phyloP scores from a whole-genome alignment of 2,797 vertebrate species.

The Garrulus glandarius region DNA sequence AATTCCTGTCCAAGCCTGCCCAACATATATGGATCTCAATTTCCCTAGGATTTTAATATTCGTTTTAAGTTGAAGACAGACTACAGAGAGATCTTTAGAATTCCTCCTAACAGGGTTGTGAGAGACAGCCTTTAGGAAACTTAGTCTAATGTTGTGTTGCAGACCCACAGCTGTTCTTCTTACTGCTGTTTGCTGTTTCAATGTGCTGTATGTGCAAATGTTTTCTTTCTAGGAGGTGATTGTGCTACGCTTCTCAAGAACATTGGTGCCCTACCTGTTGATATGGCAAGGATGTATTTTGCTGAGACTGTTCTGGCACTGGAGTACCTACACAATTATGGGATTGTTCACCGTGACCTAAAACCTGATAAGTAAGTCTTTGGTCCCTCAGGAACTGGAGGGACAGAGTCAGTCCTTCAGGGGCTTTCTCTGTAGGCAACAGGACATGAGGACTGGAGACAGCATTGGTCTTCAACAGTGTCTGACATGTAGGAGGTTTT shows the following conservation, averaged over 20 bases:
- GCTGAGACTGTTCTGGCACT: slow-evolving; percentile 93
- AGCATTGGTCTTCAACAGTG: not conserved
- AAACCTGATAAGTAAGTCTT: slow-evolving; percentile 93
- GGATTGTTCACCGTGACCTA: slow-evolving; percentile 95
- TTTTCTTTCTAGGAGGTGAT: slow-evolving; percentile 84
- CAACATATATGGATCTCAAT: not conserved
- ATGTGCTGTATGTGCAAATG: not conserved
- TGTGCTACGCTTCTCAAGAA: slow-evolving; percentile 96
- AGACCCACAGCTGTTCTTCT: not conserved
- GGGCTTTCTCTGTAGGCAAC: not conserved
- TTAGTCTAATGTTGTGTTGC: not conserved
- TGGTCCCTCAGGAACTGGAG: not conserved
- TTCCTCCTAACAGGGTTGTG: not conserved
- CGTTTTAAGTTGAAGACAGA: not conserved
- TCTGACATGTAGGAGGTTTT: not conserved
- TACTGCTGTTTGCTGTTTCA: not conserved
- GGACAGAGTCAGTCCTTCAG: not conserved
- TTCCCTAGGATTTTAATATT: not conserved
- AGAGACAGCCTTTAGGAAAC: not conserved
- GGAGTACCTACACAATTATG: slow-evolving; percentile 96
- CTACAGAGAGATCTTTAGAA: not conserved
- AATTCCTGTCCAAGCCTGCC: not conserved
- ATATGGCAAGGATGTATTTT: slow-evolving; percentile 96
- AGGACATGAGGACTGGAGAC: not conserved
- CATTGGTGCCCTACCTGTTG: slow-evolving; percentile 91